Evolutionary conservation across 2,888 invertebrate species (phyloP), one percentile per base, ranked within the genome.

Genomic region (Uloborus plumipes): DNA sequence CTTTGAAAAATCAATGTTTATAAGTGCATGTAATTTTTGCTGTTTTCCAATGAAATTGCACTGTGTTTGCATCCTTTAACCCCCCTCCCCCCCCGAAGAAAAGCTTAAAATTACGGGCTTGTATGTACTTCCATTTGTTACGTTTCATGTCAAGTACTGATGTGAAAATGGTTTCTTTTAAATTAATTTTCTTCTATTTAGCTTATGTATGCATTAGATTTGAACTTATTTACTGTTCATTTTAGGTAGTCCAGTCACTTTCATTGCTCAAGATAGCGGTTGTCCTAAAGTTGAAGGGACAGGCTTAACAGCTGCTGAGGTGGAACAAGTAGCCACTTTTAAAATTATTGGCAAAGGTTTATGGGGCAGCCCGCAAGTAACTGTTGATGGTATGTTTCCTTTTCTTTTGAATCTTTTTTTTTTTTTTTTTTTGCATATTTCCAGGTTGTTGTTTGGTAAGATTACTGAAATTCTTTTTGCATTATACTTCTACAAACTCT

Each of bases 251-350:
- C 92, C 92, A 14, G 87, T 92, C 66, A 90, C 90, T 50, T 91
- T 92, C 85, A 90, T 90, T 51, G 92, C 86, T 70, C 84, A 87
- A 84, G 87, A 87, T 64, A 86, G 85, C 64, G 76, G 84, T 58
- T 77, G 80, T 55, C 86, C 86, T 11, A 85, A 85, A 79, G 81
- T 86, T n/a, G 83, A 84, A 58, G 86, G 86, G 16, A 47, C 65
- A 26, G 86, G 86, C 14, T 64, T 87, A 0, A 20, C 53, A 49
- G 71, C 72, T 26, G 89, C 88, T 3, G 87, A 88, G 83, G 88
- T 89, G 81, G 89, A 89, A 84, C 88, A 90, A 84, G 89, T 91
- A 15, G 90, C 92, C 0, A 89, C 89, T 77, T 93, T 93, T 87
- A 89, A 88, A 82, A 90, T 92, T 18, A 89, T 91, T 85, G 89